Base-by-base conservation (phyloP, 1,140 invertebrate genomes). In the Bombus haemorrhoidalis region DNA sequence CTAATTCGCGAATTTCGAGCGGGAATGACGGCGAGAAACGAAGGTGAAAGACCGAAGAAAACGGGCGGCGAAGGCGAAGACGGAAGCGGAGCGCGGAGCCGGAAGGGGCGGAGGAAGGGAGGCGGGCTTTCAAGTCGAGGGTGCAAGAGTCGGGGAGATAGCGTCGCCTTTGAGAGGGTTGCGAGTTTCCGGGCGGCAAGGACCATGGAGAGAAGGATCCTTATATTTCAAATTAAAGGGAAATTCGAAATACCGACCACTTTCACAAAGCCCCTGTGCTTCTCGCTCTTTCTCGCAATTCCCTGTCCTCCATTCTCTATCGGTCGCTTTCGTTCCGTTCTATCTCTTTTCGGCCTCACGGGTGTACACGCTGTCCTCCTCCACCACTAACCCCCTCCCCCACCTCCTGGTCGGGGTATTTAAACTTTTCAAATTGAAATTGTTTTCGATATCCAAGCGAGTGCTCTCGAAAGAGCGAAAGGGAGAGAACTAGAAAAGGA, bases 361-460 rank as follows among this genome's bases (percentile, higher is more conserved):
- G 75, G 47, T 71, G 64, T 86, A 71, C 77, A n/a, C 81, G 66
- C 78, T 62, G 73, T 83, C 59, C 39, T 43, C 57, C 77, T 71
- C 37, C 47, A 41, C 8, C 76, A 74, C 69, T 62, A 28, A 53
- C 47, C 28, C 3, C 28, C 28, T 12, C 10, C 59, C 62, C 43
- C 32, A 39, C 57, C 12, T 28, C n/a, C 28, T 9, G 39, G 28
- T 15, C 39, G 37, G 79, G 80, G 83, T 93, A 89, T 93, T 92
- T 92, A 93, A 93, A 94, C 92, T 93, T 94, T 93, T 92, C 85
- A 93, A 93, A 93, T 94, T 93, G 92, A 93, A 93, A 94, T 92
- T 93, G 91, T 94, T 94, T 92, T 93, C 92, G 92, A 93, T 93
- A 93, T 92, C 64, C 86, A 87, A 76, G 66, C 88, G 89, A 93